These are phyloP conservation scores for Agrochola circellaris DNA, from an alignment of 2,888 invertebrate species.

Conservation along the genomic window DNA sequence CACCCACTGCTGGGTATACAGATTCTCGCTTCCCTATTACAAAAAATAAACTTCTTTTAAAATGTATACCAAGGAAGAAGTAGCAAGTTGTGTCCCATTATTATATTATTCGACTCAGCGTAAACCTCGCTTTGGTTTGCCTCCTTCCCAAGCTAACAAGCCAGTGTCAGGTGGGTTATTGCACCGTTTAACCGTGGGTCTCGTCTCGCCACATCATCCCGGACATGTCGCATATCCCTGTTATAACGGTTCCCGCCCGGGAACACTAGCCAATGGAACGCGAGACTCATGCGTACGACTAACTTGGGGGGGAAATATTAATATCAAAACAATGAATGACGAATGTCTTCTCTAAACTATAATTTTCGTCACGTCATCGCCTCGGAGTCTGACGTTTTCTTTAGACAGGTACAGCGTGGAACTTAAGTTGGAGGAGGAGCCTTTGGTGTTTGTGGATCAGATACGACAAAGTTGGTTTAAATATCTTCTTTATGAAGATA, in stretches of 20 bases:
- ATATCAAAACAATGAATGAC: background rate
- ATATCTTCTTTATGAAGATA: constrained; percentile 11
- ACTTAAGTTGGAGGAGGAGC: constrained; percentile 44
- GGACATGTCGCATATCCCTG: background rate
- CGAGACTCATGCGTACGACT: background rate
- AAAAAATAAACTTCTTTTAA: background rate
- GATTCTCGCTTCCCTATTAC: background rate
- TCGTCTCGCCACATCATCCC: constrained; percentile 13
- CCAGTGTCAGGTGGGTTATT: constrained; percentile 49
- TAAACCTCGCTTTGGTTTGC: constrained; percentile 21
- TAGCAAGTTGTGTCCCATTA: background rate
- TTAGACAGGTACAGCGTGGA: constrained; percentile 68
- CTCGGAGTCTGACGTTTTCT: constrained; percentile 67
- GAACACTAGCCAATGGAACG: background rate
- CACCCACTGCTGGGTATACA: background rate
- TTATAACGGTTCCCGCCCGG: constrained; percentile 5
- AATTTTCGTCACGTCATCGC: constrained; percentile 11
- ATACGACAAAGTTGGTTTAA: constrained; percentile 14
- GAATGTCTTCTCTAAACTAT: too few species aligned
- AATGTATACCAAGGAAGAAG: background rate
- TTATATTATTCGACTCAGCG: background rate
- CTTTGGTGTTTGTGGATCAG: constrained; percentile 71
- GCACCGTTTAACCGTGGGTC: constrained; percentile 11
- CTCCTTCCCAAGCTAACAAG: constrained; percentile 41
- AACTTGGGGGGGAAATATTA: background rate